Percentiles rank a stretch among this genome's conserved stretches.
These are phyloP conservation scores for Drosophila sp. DNA, from an alignment of 1,140 invertebrate species.

Conservation along the genomic window DNA sequence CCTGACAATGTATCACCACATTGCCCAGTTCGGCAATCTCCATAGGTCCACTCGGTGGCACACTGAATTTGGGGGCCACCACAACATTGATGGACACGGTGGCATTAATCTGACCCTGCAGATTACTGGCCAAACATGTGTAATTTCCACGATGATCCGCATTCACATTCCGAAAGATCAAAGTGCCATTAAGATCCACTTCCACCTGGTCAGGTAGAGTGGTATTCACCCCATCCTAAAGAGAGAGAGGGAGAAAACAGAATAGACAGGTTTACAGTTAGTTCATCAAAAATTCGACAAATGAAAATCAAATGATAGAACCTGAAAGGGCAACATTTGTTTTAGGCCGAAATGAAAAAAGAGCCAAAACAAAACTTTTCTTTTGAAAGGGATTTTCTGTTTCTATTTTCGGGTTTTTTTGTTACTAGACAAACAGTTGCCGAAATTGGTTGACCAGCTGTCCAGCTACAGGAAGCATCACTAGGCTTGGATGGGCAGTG, in stretches of 20 bases:
- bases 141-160: slow-evolving; percentile 91
- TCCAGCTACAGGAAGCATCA: slow-evolving; percentile 39
- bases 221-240: slow-evolving; percentile 84
- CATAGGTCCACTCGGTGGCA: slow-evolving; percentile 89
- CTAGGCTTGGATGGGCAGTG: background rate
- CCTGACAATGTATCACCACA: slow-evolving; percentile 92
- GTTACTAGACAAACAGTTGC: slow-evolving; percentile 73
- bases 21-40: slow-evolving; percentile 90
- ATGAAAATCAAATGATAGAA: slow-evolving; percentile 15
- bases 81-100: slow-evolving; percentile 94
- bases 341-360: slow-evolving; percentile 62
- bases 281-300: slow-evolving; percentile 67
- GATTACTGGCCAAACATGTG: slow-evolving; percentile 90
- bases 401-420: slow-evolving; percentile 26
- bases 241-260: background rate
- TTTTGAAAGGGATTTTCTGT: slow-evolving; percentile 36
- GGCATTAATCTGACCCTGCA: slow-evolving; percentile 92
- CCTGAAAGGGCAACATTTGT: slow-evolving; percentile 47
- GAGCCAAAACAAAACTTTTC: slow-evolving; percentile 17
- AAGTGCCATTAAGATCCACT: slow-evolving; percentile 91
- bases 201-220: slow-evolving; percentile 88
- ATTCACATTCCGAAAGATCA: slow-evolving; percentile 91
- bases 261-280: slow-evolving; percentile 40
- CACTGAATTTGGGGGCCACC: slow-evolving; percentile 91
- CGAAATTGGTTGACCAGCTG: slow-evolving; percentile 75